These are phyloP conservation scores for Andrena minutula DNA, from an alignment of 2,888 invertebrate genomes.

Conservation along the genomic window DNA sequence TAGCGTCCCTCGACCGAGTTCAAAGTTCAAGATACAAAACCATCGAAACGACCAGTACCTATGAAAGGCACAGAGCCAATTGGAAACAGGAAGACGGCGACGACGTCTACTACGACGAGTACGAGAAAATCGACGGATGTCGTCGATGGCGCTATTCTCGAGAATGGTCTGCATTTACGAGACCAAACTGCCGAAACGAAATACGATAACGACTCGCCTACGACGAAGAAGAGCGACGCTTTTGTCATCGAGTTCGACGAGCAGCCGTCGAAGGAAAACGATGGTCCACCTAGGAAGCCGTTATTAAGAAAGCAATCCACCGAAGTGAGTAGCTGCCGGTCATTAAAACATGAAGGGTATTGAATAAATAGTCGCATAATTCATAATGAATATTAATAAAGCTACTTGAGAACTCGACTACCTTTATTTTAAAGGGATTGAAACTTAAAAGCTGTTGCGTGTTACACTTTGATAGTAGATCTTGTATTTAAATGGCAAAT, in stretches of 20 bases:
- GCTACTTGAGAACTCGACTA: background rate
- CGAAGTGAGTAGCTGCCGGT: constrained; percentile 65
- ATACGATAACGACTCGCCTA: constrained; percentile 58
- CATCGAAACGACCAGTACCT: constrained; percentile 58
- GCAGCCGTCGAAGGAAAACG: constrained; percentile 60
- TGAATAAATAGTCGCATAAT: background rate
- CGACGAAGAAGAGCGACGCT: constrained; percentile 63
- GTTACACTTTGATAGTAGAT: background rate
- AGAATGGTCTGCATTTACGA: constrained; percentile 59
- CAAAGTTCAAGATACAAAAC: constrained; percentile 64
- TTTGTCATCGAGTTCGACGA: constrained; percentile 70
- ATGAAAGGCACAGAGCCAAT: constrained; percentile 57
- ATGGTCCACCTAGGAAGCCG: constrained; percentile 61
- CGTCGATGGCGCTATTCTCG: constrained; percentile 62
- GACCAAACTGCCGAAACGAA: constrained; percentile 61
- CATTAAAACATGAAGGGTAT: background rate
- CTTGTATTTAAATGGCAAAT: background rate
- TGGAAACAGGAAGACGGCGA: constrained; percentile 54
- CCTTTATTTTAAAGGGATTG: no score
- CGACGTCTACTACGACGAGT: constrained; percentile 20
- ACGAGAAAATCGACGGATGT: constrained; percentile 59
- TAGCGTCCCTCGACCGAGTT: constrained; percentile 63
- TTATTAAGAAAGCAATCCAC: constrained; percentile 63
- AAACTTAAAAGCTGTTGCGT: no score
- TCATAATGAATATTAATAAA: background rate